phyloP scores from a whole-genome alignment of 2,797 vertebrate species.

The Eulemur rubriventer region DNA sequence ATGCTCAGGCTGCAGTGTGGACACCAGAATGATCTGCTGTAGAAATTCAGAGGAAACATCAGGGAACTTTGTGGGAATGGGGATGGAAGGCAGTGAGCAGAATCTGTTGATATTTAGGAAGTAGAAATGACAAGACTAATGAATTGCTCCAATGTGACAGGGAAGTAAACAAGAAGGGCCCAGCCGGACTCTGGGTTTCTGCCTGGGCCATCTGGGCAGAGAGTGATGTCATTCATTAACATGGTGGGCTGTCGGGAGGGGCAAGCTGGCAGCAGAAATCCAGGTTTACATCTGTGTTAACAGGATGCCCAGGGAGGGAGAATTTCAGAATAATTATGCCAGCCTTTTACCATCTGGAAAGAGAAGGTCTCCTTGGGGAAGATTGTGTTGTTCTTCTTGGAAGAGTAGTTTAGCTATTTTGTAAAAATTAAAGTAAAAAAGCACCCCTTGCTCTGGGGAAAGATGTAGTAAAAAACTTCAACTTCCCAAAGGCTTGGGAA shows the following conservation, averaged over 20 bases:
- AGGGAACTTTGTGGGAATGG: not conserved
- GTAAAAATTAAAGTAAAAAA: conserved; percentile 49
- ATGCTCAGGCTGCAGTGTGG: not conserved
- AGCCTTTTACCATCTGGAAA: conserved; percentile 53
- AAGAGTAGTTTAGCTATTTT: conserved; percentile 7
- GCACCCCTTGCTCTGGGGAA: not conserved
- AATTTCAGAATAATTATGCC: conserved; percentile 43
- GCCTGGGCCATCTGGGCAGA: not conserved
- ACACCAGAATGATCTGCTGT: not conserved
- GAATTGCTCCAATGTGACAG: not conserved
- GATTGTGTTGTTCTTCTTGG: conserved; percentile 28
- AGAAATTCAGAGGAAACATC: not conserved
- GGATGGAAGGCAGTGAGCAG: not conserved
- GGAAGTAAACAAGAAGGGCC: not conserved
- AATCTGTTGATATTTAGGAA: not conserved
- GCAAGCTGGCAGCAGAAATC: not conserved
- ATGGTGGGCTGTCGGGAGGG: not conserved
- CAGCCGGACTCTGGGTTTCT: not conserved
- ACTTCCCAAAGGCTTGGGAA: not conserved
- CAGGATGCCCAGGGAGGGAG: not conserved
- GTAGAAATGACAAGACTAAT: not conserved
- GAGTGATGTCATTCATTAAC: not conserved
- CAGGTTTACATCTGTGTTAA: conserved; percentile 37
- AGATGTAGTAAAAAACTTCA: not conserved
- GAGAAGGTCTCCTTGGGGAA: conserved; percentile 47